phyloP scores from a whole-genome alignment of 1,140 invertebrate genomes.

The Drosophila biarmipes region DNA sequence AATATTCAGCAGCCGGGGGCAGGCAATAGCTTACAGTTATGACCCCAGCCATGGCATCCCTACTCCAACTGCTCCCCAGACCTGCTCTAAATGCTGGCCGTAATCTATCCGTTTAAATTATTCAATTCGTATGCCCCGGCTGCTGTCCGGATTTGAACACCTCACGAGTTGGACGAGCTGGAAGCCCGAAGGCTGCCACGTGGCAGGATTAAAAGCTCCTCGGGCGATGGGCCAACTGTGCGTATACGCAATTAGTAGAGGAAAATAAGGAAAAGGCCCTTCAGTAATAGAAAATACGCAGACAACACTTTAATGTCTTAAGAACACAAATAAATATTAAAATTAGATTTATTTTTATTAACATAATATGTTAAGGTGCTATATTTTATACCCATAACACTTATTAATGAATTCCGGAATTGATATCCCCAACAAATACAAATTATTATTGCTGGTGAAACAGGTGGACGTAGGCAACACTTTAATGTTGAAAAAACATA shows the following conservation, averaged over 20 bases:
- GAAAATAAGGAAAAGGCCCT: neutral
- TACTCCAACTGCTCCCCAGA: neutral
- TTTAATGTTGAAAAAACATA: too few species aligned
- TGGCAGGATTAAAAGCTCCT: constrained; percentile 47
- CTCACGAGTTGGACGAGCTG: constrained; percentile 15
- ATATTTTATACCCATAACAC: too few species aligned
- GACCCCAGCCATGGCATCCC: constrained; percentile 12
- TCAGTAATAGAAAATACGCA: neutral
- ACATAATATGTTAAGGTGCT: too few species aligned
- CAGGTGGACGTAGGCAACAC: too few species aligned
- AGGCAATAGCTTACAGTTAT: constrained; percentile 38
- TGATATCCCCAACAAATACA: too few species aligned
- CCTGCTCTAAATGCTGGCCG: constrained; percentile 18
- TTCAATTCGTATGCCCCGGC: constrained; percentile 32
- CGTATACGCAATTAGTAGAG: constrained; percentile 45
- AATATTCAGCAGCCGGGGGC: constrained; percentile 41
- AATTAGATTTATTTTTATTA: too few species aligned
- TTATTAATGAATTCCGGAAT: too few species aligned
- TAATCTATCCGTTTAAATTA: constrained; percentile 52
- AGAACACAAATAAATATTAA: too few species aligned
- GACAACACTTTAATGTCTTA: neutral
- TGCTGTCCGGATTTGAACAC: constrained; percentile 36
- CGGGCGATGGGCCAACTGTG: constrained; percentile 30
- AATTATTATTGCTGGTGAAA: too few species aligned
- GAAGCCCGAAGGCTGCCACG: constrained; percentile 29